Evolutionary conservation across 2,113 vertebrate genomes (phyloP).

Genomic region (Tympanuchus pallidicinctus): DNA sequence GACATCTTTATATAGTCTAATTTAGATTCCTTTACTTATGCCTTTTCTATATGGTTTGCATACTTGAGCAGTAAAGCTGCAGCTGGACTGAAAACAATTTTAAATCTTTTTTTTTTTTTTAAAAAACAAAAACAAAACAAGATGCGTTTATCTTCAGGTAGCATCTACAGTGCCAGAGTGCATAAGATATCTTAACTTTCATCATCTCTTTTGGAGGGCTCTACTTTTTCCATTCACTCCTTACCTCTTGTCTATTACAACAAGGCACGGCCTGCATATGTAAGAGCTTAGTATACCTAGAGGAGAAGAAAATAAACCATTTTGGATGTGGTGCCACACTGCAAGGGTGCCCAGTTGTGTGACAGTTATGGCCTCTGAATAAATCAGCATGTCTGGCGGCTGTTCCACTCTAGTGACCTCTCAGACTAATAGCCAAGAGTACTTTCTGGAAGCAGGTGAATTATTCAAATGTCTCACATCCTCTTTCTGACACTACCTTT

Average conservation of each 20-base stretch:
- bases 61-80: background rate
- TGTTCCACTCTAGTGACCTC: background rate
- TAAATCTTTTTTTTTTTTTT: background rate
- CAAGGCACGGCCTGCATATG: background rate
- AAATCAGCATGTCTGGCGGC: background rate
- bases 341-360: fast-evolving
- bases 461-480: background rate
- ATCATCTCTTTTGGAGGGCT: background rate
- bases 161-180: background rate
- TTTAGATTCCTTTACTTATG: background rate
- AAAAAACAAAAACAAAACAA: too few relatives aligned
- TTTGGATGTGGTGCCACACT: background rate
- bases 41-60: background rate
- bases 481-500: background rate
- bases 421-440: background rate
- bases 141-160: background rate
- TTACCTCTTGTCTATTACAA: background rate
- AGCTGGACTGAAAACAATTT: background rate
- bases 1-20: background rate
- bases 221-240: background rate
- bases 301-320: background rate
- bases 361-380: background rate
- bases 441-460: background rate
- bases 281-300: background rate
- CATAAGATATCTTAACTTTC: background rate